Evolutionary conservation across 1,140 invertebrate genomes (phyloP), one percentile per base, ranked within the genome.

Genomic region (Cardiocondyla obscurior): DNA sequence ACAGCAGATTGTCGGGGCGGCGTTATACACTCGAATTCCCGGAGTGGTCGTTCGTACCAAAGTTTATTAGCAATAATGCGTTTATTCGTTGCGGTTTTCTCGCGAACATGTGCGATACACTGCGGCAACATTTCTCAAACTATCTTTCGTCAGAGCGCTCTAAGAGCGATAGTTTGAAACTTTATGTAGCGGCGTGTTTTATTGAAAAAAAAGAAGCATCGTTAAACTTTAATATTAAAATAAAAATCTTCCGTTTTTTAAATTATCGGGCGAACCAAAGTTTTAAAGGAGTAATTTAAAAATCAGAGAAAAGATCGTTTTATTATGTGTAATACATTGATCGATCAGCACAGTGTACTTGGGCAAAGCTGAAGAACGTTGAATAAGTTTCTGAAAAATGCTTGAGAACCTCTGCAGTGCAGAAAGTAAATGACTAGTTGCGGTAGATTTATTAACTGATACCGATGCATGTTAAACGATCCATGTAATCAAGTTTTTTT

Each of bases 51-150:
- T 77, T 64, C 22, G 44, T 77, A 77, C 51, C 57, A 60, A 77
- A 77, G 46, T 77, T 77, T 77, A 77, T 77, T 77, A 77, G 49
- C 46, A 64, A 76, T 76, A 76, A 76, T 28, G 28, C 44, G 57
- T 76, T 65, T 39, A 65, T 77, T 77, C 25, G 72, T 33, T 62
- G 44, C 16, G 74, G 60, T 77, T 67, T 77, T 39, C 22, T 51
- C 30, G 8, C 33, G 28, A 51, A 39, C 8, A 46, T 39, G 44
- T 30, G 16, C 28, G 19, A 53, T 65, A 77, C 46, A 28, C 1
- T 46, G 12, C n/a, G 25, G 36, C 57, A 77, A 33, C 33, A 77
- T 28, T 67, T 77, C 74, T 77, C 74, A 67, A 77, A 77, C 46
- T 39, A 53, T n/a, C 12, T 28, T 44, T 46, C 14, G 22, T 30